Percentiles rank a stretch among this genome's conserved stretches.
phyloP scores from a whole-genome alignment of 2,113 vertebrate genomes.

The Oryctolagus cuniculus region mOryCun1.1 NC_091440.1:50570501-50571000 shows the following conservation, averaged over 20 bases:
- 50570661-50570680: not conserved
- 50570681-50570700: not conserved
- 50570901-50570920: not conserved
- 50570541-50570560: not conserved
- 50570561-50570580: not conserved
- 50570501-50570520: not conserved
- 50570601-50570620: not conserved
- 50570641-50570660: not conserved
- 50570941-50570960: not conserved
- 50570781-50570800: not conserved
- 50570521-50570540: not conserved
- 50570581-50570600: not conserved
- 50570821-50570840: not conserved
- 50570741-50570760: not conserved
- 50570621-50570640: no score
- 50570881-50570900: not conserved
- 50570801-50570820: not conserved
- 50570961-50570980: not conserved
- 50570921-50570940: not conserved
- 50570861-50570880: no score
- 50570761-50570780: not conserved
- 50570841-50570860: not conserved
- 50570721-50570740: not conserved
- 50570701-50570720: not conserved
- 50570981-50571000: not conserved